Evolutionary conservation across 2,113 vertebrate species (phyloP).

Genomic region (Platysteira castanea): DNA sequence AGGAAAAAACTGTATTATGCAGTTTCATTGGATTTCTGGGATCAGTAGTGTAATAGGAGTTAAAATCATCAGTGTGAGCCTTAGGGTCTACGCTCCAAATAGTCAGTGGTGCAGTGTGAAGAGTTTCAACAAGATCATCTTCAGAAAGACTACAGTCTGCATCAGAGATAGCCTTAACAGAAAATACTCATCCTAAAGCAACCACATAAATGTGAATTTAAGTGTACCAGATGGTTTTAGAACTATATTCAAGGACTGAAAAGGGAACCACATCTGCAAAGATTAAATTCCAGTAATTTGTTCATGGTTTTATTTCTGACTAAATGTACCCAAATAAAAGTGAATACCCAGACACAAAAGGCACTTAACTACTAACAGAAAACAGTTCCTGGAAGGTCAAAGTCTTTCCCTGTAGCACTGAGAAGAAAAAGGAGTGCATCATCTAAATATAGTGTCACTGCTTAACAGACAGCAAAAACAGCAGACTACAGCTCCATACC

Average conservation of each 20-base stretch:
- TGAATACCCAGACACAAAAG: background rate
- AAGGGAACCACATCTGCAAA: background rate
- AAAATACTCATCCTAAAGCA: background rate
- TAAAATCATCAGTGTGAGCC: background rate
- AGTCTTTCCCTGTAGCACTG: background rate
- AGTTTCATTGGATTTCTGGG: background rate
- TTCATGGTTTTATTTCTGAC: background rate
- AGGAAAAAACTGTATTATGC: background rate
- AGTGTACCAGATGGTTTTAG: background rate
- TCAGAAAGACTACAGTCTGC: background rate
- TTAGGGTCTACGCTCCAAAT: background rate
- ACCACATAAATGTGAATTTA: background rate
- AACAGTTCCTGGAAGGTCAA: background rate
- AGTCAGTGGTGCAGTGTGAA: background rate
- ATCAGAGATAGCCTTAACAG: background rate
- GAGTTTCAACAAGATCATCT: background rate
- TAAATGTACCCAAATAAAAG: background rate
- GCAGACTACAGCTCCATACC: background rate
- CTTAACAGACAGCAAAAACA: background rate
- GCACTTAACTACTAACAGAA: background rate
- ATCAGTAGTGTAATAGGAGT: background rate
- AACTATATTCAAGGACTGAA: background rate
- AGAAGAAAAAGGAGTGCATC: background rate
- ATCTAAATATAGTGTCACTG: background rate
- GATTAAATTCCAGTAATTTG: background rate